A percentile compares a stretch with the other conserved stretches of the same genome.
Conservation (phyloP, 2,797 vertebrate genomes). For the Pipistrellus nathusii region DNA sequence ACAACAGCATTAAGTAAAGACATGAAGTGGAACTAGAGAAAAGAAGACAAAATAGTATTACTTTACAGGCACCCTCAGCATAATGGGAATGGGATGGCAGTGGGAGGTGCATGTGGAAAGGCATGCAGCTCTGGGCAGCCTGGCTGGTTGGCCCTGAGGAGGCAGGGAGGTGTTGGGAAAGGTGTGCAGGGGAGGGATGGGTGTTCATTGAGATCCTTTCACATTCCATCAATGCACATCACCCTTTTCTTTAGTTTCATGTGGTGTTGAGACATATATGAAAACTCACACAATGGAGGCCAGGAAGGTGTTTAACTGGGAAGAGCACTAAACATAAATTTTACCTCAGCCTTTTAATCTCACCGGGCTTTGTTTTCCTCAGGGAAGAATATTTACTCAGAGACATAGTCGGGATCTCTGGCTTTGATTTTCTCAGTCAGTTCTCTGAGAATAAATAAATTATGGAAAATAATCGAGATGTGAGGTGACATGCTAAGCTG, state of each 20-base stretch:
- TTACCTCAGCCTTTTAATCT: conserved; percentile 25
- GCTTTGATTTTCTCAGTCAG: conserved; percentile 28
- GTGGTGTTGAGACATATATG: background rate
- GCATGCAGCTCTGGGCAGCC: too few species aligned
- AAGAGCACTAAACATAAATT: conserved; percentile 34
- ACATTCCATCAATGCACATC: background rate
- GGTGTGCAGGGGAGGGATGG: background rate
- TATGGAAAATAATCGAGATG: conserved; percentile 25
- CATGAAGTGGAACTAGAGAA: background rate
- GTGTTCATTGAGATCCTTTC: background rate
- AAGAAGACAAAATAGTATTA: background rate
- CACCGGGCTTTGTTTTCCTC: background rate
- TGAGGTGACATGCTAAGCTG: background rate
- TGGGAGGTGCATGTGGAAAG: background rate
- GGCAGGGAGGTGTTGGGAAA: background rate
- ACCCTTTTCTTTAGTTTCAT: conserved; percentile 21
- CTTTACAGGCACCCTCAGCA: background rate
- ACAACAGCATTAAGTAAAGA: conserved; percentile 21
- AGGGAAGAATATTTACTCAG: conserved; percentile 39
- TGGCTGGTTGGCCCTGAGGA: too few species aligned
- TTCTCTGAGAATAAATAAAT: conserved; percentile 22
- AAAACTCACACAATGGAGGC: conserved; percentile 4
- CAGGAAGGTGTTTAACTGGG: conserved; percentile 56
- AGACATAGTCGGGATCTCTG: background rate
- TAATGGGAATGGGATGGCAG: background rate